Evolutionary conservation across 92 coral and sea anemone genomes (phyloP).

Genomic region (Umimayanthus kanabou): DNA sequence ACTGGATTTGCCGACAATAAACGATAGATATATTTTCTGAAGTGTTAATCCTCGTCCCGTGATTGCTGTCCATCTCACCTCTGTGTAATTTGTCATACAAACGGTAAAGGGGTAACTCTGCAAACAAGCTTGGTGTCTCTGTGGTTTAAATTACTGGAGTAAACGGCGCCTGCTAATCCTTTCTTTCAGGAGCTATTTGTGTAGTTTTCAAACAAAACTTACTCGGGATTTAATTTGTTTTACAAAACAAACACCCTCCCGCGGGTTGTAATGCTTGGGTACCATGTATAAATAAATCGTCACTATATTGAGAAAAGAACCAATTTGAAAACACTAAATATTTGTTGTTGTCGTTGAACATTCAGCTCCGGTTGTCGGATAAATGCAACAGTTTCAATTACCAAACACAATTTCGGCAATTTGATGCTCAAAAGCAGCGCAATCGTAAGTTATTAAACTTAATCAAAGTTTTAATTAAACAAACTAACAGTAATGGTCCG

Average conservation of each 20-base stretch:
- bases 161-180: not conserved
- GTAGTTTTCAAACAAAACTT: not conserved
- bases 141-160: not conserved
- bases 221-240: not conserved
- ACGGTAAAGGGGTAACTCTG: not conserved
- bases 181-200: not conserved
- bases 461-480: not conserved
- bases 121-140: not conserved
- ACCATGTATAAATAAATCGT: not conserved
- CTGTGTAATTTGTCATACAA: not conserved
- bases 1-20: not conserved
- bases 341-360: not conserved
- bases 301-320: not conserved
- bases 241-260: slow-evolving; percentile 7
- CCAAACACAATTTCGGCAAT: too few species aligned
- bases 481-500: not conserved
- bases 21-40: not conserved
- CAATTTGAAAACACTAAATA: not conserved
- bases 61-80: not conserved
- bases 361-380: not conserved
- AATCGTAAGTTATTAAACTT: not conserved
- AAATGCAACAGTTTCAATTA: not conserved
- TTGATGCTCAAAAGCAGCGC: not conserved
- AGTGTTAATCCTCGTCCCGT: not conserved
- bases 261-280: not conserved